Evolutionary conservation across 2,888 invertebrate species (phyloP).

Genomic region (Lepidocyrtoides sp.): DNA sequence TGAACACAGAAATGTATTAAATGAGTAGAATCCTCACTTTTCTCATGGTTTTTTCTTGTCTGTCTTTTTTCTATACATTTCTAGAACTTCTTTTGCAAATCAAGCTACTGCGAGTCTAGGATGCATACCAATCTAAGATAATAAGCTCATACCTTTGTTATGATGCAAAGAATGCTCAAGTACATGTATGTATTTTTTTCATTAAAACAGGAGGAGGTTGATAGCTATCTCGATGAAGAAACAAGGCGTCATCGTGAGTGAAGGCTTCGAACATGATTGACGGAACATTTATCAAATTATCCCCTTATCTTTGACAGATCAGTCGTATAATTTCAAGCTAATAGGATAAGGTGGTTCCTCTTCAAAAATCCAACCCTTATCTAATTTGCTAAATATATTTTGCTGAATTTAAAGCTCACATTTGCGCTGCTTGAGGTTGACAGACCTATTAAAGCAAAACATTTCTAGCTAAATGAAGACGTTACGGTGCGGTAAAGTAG

Average conservation of each 20-base stretch:
- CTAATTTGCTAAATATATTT: slow-evolving; percentile 25
- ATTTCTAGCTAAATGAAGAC: background rate
- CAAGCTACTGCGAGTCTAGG: too few species aligned
- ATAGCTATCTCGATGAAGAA: slow-evolving; percentile 2
- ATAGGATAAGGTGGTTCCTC: slow-evolving; percentile 47
- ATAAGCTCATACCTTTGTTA: too few species aligned
- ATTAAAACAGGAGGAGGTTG: slow-evolving; percentile 15
- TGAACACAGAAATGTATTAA: too few species aligned
- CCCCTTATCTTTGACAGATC: slow-evolving; percentile 66
- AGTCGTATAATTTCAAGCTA: slow-evolving; percentile 56
- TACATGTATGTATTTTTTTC: too few species aligned
- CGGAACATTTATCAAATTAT: slow-evolving; percentile 62
- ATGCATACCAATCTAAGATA: too few species aligned
- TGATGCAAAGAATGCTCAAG: too few species aligned
- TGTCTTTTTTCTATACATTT: too few species aligned
- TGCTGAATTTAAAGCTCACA: background rate
- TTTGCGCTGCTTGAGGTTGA: slow-evolving; percentile 35
- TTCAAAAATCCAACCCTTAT: background rate
- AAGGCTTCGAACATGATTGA: slow-evolving; percentile 56
- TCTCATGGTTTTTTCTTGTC: background rate
- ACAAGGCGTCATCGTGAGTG: slow-evolving; percentile 53
- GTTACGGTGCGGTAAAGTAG: background rate
- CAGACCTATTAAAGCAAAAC: slow-evolving; percentile 14
- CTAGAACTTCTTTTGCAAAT: too few species aligned
- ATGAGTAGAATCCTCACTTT: background rate